Conservation (phyloP, 2,888 invertebrate genomes). For the Reticulitermes lucifugus region DNA sequence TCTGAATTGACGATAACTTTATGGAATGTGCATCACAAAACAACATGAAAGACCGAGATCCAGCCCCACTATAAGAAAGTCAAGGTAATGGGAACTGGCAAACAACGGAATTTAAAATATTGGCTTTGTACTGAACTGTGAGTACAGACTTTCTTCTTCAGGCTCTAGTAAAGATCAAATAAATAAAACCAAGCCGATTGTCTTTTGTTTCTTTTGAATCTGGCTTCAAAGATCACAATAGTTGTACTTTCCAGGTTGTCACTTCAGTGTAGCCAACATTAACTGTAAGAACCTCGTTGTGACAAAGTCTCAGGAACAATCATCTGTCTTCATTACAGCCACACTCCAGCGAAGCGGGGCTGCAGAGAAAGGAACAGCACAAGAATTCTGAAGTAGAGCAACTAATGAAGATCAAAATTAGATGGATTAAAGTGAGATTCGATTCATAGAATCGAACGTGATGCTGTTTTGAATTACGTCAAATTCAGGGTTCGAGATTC, state of each 20-base stretch:
- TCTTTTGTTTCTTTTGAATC: not conserved
- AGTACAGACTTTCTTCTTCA: too few relatives aligned
- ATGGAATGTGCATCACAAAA: too few relatives aligned
- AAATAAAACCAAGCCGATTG: too few relatives aligned
- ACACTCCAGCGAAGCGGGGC: conserved; percentile 28
- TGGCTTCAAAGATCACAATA: not conserved
- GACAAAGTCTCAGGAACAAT: conserved; percentile 36
- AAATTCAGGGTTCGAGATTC: not conserved
- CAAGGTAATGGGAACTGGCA: too few relatives aligned
- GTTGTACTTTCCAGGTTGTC: not conserved
- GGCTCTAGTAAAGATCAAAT: too few relatives aligned
- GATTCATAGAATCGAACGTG: conserved; percentile 14
- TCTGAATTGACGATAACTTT: too few relatives aligned
- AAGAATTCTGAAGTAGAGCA: conserved; percentile 23
- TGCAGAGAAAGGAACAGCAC: not conserved
- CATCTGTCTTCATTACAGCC: conserved; percentile 51
- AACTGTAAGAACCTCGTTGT: not conserved
- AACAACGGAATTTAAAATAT: too few relatives aligned
- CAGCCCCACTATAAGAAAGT: too few relatives aligned
- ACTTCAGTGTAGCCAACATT: not conserved
- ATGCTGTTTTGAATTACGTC: not conserved
- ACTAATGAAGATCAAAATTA: conserved; percentile 35
- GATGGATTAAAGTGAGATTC: conserved; percentile 20
- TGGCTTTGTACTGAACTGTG: too few relatives aligned
- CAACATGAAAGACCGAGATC: too few relatives aligned